phyloP scores from a whole-genome alignment of 1,140 invertebrate species.

The Mamestra configurata region DNA sequence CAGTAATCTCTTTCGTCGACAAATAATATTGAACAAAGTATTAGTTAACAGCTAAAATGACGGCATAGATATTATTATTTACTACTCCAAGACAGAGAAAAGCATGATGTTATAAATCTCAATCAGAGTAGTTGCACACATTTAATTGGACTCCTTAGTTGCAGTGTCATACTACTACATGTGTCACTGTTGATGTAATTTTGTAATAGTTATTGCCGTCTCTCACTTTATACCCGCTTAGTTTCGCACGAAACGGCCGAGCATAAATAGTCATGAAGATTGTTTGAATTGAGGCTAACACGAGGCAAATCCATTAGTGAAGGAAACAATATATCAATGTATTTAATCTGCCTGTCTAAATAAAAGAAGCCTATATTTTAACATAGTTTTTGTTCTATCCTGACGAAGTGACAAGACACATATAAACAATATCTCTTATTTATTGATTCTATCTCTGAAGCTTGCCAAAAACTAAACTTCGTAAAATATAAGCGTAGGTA shows the following conservation, averaged over 20 bases:
- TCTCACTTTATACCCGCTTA: not conserved
- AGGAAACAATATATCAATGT: not conserved
- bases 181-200: not conserved
- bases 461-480: not conserved
- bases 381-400: not conserved
- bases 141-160: no score
- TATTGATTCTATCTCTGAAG: not conserved
- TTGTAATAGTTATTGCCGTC: not conserved
- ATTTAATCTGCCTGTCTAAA: not conserved
- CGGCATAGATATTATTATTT: no score
- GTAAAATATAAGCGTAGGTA: conserved; percentile 3
- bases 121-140: no score
- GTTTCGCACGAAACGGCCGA: not conserved
- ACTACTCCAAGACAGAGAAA: no score
- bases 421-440: not conserved
- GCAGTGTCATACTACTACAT: not conserved
- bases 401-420: not conserved
- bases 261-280: not conserved
- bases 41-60: no score
- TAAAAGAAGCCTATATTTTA: not conserved
- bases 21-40: no score
- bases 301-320: conserved; percentile 1
- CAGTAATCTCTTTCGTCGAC: no score
- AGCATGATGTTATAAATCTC: no score
- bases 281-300: not conserved